Evolutionary conservation across 2,797 vertebrate species (phyloP).

Genomic region (Fistularia commersonii): DNA sequence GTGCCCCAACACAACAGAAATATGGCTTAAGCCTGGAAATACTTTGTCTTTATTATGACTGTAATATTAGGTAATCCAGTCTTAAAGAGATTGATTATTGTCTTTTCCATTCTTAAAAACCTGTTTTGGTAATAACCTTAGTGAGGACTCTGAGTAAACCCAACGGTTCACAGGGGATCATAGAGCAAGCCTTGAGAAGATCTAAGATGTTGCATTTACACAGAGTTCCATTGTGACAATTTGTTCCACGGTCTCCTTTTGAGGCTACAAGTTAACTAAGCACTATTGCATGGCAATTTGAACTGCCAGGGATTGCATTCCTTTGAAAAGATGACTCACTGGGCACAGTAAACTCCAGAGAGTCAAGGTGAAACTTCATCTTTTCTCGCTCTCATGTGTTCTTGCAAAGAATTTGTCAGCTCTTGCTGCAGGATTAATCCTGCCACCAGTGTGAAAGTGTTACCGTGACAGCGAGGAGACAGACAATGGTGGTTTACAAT

Average conservation of each 20-base stretch:
- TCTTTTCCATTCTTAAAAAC: no score
- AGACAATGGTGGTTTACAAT: conserved; percentile 67
- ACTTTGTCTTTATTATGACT: conserved; percentile 5
- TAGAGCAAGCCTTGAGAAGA: no score
- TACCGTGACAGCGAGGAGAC: conserved; percentile 66
- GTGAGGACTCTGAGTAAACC: background rate
- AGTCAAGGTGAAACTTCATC: conserved; percentile 33
- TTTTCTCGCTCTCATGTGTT: conserved; percentile 32
- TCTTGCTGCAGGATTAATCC: conserved; percentile 49
- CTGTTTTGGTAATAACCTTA: no score
- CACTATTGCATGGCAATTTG: background rate
- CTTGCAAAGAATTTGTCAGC: conserved; percentile 40
- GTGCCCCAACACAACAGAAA: no score
- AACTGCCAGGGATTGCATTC: conserved; percentile 8
- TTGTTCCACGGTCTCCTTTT: no score
- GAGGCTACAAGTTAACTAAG: no score
- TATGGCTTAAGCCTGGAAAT: conserved; percentile 18
- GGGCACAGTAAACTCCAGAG: conserved; percentile 11
- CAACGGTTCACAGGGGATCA: no score
- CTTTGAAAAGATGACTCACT: conserved; percentile 3
- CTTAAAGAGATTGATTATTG: background rate
- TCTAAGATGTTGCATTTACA: no score
- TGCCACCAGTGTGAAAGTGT: conserved; percentile 63
- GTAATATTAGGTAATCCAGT: background rate
- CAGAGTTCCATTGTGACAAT: no score